Evolutionary conservation across 2,113 vertebrate genomes (phyloP).

Genomic region (Albula glossodonta): DNA sequence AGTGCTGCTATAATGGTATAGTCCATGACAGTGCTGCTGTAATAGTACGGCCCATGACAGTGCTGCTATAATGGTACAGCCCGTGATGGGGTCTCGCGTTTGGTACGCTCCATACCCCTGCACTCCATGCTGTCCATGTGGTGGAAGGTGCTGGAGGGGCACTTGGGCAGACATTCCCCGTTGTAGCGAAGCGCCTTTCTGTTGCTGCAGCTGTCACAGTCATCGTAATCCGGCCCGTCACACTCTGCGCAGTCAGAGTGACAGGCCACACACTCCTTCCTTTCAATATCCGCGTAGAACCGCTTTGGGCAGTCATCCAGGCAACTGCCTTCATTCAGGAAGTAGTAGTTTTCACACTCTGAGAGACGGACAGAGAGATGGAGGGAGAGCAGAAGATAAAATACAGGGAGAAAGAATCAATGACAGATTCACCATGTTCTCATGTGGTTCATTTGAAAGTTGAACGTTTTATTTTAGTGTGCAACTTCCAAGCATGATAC

Average conservation of each 20-base stretch:
- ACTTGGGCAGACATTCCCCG: conserved; percentile 72
- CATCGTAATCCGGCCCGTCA: conserved; percentile 69
- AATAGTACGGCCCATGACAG: too few species aligned
- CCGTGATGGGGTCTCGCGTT: too few species aligned
- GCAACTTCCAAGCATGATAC: too few species aligned
- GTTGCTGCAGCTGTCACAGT: conserved; percentile 75
- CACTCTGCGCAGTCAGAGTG: conserved; percentile 76
- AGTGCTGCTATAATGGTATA: too few species aligned
- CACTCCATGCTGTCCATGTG: conserved; percentile 67
- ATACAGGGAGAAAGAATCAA: too few species aligned
- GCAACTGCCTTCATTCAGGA: conserved; percentile 74
- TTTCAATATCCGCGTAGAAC: conserved; percentile 65
- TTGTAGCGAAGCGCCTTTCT: conserved; percentile 56
- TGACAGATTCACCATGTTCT: too few species aligned
- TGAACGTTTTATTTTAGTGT: too few species aligned
- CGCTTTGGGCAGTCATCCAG: conserved; percentile 73
- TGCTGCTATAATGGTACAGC: background rate
- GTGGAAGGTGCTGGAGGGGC: conserved; percentile 74
- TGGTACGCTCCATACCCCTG: conserved; percentile 66
- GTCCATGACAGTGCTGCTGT: too few species aligned
- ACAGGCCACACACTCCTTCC: conserved; percentile 74
- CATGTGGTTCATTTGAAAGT: too few species aligned
- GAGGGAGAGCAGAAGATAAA: background rate
- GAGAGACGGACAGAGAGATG: conserved; percentile 16
- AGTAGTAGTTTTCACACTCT: conserved; percentile 77